Conservation (phyloP, 2,888 invertebrate genomes). For the Caenorhabditis doughertyi region DNA sequence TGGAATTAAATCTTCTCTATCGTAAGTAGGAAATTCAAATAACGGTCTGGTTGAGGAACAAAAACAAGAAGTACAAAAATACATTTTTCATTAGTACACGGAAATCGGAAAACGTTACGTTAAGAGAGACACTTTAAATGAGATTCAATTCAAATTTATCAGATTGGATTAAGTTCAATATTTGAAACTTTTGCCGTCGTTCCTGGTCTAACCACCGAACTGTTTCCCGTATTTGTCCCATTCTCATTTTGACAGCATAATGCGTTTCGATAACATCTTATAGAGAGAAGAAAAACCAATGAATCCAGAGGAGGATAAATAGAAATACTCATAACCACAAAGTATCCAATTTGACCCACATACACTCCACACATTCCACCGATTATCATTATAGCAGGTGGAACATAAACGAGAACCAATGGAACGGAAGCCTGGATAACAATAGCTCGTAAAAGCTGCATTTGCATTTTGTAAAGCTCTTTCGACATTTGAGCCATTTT, state of each 20-base stretch:
- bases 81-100: too few relatives aligned
- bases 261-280: conserved; percentile 26
- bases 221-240: background rate
- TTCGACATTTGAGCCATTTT: conserved; percentile 32
- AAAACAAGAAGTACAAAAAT: too few relatives aligned
- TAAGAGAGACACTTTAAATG: background rate
- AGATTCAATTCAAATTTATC: background rate
- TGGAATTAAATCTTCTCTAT: too few relatives aligned
- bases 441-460: conserved; percentile 29
- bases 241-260: conserved; percentile 18
- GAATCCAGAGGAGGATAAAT: conserved; percentile 35
- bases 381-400: conserved; percentile 25
- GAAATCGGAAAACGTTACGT: too few relatives aligned
- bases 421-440: conserved; percentile 38
- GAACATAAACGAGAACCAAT: conserved; percentile 29
- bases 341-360: conserved; percentile 25
- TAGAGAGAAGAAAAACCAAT: conserved; percentile 22
- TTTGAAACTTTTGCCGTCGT: conserved; percentile 12
- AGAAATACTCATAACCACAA: conserved; percentile 26
- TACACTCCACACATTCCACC: conserved; percentile 36
- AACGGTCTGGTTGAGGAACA: too few relatives aligned
- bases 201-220: conserved; percentile 1
- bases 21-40: too few relatives aligned
- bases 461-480: conserved; percentile 34
- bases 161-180: background rate